These are phyloP conservation scores for Globodera ellingtonae DNA, from an alignment of 1,140 invertebrate species.

Conservation along the genomic window DNA sequence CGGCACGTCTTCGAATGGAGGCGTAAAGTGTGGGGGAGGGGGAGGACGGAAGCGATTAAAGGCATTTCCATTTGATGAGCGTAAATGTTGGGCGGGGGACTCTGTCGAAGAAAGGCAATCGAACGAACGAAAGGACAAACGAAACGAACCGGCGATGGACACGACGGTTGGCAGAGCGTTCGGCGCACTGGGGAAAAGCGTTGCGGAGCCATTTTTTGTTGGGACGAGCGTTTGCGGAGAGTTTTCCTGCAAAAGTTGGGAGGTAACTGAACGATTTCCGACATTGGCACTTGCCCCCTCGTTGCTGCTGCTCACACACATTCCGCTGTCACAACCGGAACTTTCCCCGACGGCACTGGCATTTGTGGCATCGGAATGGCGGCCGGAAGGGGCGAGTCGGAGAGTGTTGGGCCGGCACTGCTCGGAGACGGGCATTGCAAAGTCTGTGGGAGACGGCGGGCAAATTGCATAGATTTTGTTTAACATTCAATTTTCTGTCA, in stretches of 20 bases:
- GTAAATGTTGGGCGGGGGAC: neutral
- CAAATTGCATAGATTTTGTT: neutral
- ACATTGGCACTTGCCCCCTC: neutral
- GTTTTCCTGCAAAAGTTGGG: neutral
- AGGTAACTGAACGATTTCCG: neutral
- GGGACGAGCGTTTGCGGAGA: neutral
- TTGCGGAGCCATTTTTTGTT: neutral
- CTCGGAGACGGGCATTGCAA: neutral
- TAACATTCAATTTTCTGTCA: too few species aligned
- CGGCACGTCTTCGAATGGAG: neutral
- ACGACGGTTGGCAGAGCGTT: neutral
- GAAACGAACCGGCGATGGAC: neutral
- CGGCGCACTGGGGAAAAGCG: neutral
- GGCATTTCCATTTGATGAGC: neutral
- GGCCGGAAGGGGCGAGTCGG: neutral
- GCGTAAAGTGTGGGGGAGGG: neutral
- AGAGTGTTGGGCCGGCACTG: neutral
- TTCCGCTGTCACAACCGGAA: neutral
- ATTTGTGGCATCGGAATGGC: neutral
- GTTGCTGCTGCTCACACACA: constrained; percentile 8
- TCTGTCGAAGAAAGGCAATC: too few species aligned
- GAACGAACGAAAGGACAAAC: too few species aligned
- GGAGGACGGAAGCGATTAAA: neutral
- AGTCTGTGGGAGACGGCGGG: neutral
- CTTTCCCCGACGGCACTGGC: neutral